Evolutionary conservation across 2,113 vertebrate genomes (phyloP), one percentile per base, ranked within the genome.

Genomic region (Petromus typicus): DNA sequence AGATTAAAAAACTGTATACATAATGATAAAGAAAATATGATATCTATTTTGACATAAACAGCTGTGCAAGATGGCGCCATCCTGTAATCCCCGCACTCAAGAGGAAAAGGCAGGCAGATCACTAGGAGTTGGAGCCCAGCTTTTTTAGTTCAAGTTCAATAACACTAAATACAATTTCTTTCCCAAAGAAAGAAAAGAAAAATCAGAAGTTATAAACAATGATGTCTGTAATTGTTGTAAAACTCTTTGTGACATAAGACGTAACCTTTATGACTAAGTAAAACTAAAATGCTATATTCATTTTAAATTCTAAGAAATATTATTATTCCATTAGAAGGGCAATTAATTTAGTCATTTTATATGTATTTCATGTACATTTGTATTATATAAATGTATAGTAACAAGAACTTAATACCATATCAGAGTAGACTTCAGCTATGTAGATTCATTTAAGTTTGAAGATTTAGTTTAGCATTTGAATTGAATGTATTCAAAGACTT

Each of bases 301-400:
- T 83, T 92, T 69, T 75, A 51, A 83, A 75, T 45, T 71, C 7
- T 56, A 91, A 61, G 23, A 91, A 91, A 80, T 71, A 57, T 71
- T 23, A 34, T 51, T 17, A 16, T 84, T 48, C 2, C 0, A n/a
- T 25, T 90, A 75, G 7, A 87, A 89, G 67, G 7, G 4, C 9
- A 91, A 94, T 66, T 93, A 83, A 0, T 57, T 63, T 0, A 64
- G 2, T 4, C 78, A 9, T 57, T 20, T 57, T 57, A 57, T 20
- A 18, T 12, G 18, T 2, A 81, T 93, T 95, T 92, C 40, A 3
- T 66, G 3, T 86, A 3, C 5, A 78, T 89, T 87, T 84, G 4
- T 7, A 69, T 11, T 6, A 91, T 4, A 54, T 40, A 48, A 57
- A 66, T 4, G 83, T 90, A 59, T 20, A 30, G 22, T 48, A 81